Conservation (phyloP, 2,888 invertebrate genomes). For the Protophormia terraenovae region DNA sequence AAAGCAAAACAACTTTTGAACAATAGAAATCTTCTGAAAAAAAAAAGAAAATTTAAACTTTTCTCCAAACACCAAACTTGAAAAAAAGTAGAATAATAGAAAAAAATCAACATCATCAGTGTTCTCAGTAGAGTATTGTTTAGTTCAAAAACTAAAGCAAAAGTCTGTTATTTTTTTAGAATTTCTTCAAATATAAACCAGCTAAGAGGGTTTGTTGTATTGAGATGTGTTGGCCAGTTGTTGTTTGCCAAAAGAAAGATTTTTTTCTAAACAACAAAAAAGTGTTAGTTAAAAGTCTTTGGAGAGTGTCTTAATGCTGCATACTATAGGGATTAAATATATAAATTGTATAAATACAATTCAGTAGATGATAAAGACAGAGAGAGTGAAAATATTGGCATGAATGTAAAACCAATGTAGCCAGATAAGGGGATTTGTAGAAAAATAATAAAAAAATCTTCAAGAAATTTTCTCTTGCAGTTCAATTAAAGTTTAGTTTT, state of each 20-base stretch:
- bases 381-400: slow-evolving; percentile 52
- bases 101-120: slow-evolving; percentile 31
- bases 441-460: no score
- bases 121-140: slow-evolving; percentile 24
- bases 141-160: background rate
- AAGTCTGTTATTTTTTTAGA: background rate
- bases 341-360: no score
- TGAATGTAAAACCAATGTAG: slow-evolving; percentile 21
- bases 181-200: background rate
- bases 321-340: slow-evolving; percentile 54
- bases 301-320: slow-evolving; percentile 55
- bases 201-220: no score
- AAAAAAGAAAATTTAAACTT: slow-evolving; percentile 31
- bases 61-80: background rate
- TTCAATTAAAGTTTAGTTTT: no score
- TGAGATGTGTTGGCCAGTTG: background rate
- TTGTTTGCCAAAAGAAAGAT: background rate
- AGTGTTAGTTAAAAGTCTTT: slow-evolving; percentile 53
- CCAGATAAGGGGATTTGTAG: no score
- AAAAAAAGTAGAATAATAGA: background rate
- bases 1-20: background rate
- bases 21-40: background rate
- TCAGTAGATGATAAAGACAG: no score
- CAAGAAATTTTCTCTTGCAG: no score
- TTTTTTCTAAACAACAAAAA: slow-evolving; percentile 26